Base-by-base conservation (phyloP, 1,140 invertebrate species). In the Leptinotarsa defecta region DNA sequence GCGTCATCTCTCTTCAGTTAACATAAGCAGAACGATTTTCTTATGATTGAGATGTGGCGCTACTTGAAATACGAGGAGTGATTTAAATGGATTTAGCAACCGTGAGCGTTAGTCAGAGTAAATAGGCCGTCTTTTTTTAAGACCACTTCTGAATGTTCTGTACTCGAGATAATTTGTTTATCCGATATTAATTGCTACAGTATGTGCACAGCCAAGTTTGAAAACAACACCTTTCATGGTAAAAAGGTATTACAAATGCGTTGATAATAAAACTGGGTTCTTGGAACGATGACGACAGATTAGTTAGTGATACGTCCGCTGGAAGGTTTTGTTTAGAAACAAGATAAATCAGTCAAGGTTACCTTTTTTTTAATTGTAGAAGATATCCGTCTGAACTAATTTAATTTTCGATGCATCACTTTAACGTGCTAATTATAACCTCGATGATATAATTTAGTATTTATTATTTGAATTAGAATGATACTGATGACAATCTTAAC, bases 1-100 rank as follows among this genome's bases (percentile, higher is more conserved):
- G n/a, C 52, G 52, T 57, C 52, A 19, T 57, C 52, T 57, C 52
- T 57, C n/a, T 57, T 57, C 52, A 57, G 17, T 57, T 57, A 57
- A 57, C 52, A 57, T 57, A 57, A 57, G 52, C 52, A 57, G 52
- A 57, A 57, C 52, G 52, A 57, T 57, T 57, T 15, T 57, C 27
- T 65, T 34, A 11, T 65, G 64, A 65, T 65, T 65, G 64, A 65
- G 27, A 65, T 52, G 48, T 48, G 68, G 68, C 68, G 68, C 34
- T 70, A 70, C 48, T 48, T 48, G 68, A 49, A 70, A 15, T 65
- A 20, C 19, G 68, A 49, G 48, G 68, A 70, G 27, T 52, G 68
- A 70, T 76, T 72, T 76, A 72, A 73, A 76, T 72, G 69, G 69
- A 72, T 76, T 76, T 76, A 76, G 75, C 75, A 68, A 71, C 70